These are phyloP conservation scores for Liposcelis brunnea DNA, from an alignment of 2,888 invertebrate species.

Conservation along the genomic window DNA sequence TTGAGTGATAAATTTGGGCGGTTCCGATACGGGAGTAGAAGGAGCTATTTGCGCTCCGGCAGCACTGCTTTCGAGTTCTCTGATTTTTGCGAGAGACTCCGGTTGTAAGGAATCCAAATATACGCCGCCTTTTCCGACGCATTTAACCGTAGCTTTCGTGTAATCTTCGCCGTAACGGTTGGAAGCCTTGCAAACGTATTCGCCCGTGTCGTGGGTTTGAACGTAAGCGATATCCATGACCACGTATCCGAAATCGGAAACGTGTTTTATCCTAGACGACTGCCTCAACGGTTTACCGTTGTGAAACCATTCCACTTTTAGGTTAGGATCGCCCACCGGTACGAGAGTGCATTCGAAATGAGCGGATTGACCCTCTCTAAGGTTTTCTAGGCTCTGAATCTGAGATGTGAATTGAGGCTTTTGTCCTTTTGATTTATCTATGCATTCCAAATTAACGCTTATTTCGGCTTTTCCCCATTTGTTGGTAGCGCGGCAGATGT, in stretches of 20 bases:
- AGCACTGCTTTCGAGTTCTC: conserved; percentile 62
- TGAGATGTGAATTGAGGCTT: conserved; percentile 79
- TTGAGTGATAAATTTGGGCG: conserved; percentile 80
- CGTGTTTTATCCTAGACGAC: conserved; percentile 78
- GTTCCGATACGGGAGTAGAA: conserved; percentile 49
- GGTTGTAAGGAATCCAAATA: conserved; percentile 81
- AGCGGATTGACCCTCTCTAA: conserved; percentile 84
- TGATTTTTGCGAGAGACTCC: conserved; percentile 71
- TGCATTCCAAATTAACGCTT: conserved; percentile 62
- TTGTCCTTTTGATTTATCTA: conserved; percentile 69
- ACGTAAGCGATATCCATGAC: conserved; percentile 88
- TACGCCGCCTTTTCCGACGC: conserved; percentile 70
- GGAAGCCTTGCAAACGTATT: conserved; percentile 81
- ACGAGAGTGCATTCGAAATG: conserved; percentile 90
- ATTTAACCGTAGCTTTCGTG: conserved; percentile 68
- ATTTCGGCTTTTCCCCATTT: conserved; percentile 79
- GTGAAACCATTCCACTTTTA: conserved; percentile 94
- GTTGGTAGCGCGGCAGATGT: conserved; percentile 76
- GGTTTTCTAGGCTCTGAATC: conserved; percentile 61
- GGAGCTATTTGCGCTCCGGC: conserved; percentile 44
- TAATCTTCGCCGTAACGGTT: conserved; percentile 82
- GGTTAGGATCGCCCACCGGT: conserved; percentile 83
- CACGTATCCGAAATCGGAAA: conserved; percentile 90
- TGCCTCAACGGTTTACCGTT: conserved; percentile 80
- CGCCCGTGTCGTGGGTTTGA: conserved; percentile 82